These are phyloP conservation scores for Platycheirus albimanus DNA, from an alignment of 2,888 invertebrate genomes.

Conservation along the genomic window DNA sequence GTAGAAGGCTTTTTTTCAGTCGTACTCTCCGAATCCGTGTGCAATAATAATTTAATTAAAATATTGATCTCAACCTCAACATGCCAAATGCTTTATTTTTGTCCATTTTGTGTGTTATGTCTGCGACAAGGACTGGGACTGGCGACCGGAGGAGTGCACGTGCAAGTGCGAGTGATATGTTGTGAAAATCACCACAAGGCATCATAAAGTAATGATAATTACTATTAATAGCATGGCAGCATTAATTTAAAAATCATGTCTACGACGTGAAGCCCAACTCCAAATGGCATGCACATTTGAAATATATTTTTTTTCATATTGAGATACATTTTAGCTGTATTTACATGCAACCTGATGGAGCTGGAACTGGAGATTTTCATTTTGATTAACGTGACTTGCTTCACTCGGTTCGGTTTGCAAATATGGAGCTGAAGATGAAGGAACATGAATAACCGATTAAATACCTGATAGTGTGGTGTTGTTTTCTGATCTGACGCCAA, in stretches of 20 bases:
- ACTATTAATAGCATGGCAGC: constrained; percentile 49
- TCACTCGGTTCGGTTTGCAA: constrained; percentile 13
- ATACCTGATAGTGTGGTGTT: constrained; percentile 32
- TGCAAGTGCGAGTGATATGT: constrained; percentile 3
- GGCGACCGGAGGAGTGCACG: too few species aligned
- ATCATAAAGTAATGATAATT: constrained; percentile 61
- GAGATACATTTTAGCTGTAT: constrained; percentile 25
- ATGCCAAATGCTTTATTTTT: constrained; percentile 37
- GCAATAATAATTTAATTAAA: constrained; percentile 69
- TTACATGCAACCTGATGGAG: too few species aligned
- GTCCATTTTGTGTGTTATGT: too few species aligned
- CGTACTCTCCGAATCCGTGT: constrained; percentile 33
- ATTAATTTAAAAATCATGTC: constrained; percentile 65
- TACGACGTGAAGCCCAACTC: constrained; percentile 42
- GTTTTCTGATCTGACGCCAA: constrained; percentile 26
- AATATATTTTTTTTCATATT: neutral
- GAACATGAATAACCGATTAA: constrained; percentile 30
- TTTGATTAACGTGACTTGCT: constrained; percentile 32
- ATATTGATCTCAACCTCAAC: constrained; percentile 56
- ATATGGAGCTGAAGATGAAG: neutral
- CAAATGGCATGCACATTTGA: constrained; percentile 32
- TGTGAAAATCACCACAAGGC: constrained; percentile 52
- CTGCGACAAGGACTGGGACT: too few species aligned
- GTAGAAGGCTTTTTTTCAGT: constrained; percentile 17
- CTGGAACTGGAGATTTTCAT: constrained; percentile 28